Conservation (phyloP, 1,140 invertebrate genomes). For the Pogonognathellus flavescens region DNA sequence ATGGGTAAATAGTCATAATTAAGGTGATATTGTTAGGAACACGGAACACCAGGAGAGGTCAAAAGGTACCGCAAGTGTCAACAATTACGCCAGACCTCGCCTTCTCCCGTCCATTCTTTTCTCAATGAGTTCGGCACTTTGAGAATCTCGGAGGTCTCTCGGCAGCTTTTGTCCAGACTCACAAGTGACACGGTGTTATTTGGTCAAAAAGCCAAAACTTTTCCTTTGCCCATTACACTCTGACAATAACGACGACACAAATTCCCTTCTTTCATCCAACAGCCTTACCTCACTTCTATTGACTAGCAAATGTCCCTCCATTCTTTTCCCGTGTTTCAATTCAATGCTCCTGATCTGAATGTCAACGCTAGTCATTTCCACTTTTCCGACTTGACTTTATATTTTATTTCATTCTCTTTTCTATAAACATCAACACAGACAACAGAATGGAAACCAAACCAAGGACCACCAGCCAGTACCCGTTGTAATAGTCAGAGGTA, state of each 20-base stretch:
- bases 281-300: slow-evolving; percentile 19
- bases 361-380: slow-evolving; percentile 22
- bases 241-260: slow-evolving; percentile 21
- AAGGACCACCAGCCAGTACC: slow-evolving; percentile 36
- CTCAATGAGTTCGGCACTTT: slow-evolving; percentile 61
- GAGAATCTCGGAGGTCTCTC: slow-evolving; percentile 57
- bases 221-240: slow-evolving; percentile 31
- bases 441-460: slow-evolving; percentile 24
- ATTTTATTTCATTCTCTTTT: slow-evolving; percentile 34
- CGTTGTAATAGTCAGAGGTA: not conserved
- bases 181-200: slow-evolving; percentile 42
- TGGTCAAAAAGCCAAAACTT: slow-evolving; percentile 48
- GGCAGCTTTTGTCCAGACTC: slow-evolving; percentile 19
- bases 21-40: slow-evolving; percentile 56
- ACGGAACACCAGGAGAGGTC: slow-evolving; percentile 60
- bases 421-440: slow-evolving; percentile 42
- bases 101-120: slow-evolving; percentile 23
- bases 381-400: slow-evolving; percentile 26
- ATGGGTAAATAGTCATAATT: slow-evolving; percentile 56
- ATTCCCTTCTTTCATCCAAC: not conserved
- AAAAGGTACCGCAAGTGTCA: slow-evolving; percentile 63
- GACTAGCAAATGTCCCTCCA: slow-evolving; percentile 31
- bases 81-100: slow-evolving; percentile 56
- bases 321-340: slow-evolving; percentile 17
- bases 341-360: slow-evolving; percentile 19